These are phyloP conservation scores for Myotis pilosus DNA, from an alignment of 2,797 vertebrate genomes.

Conservation along the genomic window DNA sequence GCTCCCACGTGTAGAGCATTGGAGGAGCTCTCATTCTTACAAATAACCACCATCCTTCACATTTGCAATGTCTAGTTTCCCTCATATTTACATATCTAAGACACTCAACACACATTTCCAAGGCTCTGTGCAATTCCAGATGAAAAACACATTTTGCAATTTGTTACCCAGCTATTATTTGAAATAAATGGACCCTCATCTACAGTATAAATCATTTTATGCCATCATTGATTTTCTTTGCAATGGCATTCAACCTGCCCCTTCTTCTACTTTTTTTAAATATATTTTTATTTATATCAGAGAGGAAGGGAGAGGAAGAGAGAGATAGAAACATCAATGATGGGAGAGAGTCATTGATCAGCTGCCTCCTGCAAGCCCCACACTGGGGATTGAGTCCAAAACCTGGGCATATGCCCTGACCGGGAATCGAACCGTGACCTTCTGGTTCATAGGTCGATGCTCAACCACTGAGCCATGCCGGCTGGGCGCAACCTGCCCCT, in stretches of 20 bases:
- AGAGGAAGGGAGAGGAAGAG: too few species aligned
- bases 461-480: too few species aligned
- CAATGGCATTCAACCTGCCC: conserved; percentile 38
- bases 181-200: conserved; percentile 45
- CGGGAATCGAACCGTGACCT: too few species aligned
- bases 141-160: conserved; percentile 50
- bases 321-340: too few species aligned
- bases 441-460: too few species aligned
- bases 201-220: conserved; percentile 36
- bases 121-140: conserved; percentile 31
- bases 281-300: too few species aligned
- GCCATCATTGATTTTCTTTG: conserved; percentile 43
- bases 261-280: background rate
- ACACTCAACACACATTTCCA: conserved; percentile 32
- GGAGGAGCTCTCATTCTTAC: background rate
- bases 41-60: conserved; percentile 28
- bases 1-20: background rate
- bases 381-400: too few species aligned
- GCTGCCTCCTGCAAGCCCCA: too few species aligned
- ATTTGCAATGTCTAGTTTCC: background rate
- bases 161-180: conserved; percentile 34
- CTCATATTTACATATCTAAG: background rate
- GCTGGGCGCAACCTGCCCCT: conserved; percentile 7
- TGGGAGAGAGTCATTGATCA: too few species aligned
- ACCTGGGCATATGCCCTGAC: too few species aligned